Evolutionary conservation across 2,113 vertebrate genomes (phyloP), one percentile per base, ranked within the genome.

Genomic region (Pan paniscus): DNA sequence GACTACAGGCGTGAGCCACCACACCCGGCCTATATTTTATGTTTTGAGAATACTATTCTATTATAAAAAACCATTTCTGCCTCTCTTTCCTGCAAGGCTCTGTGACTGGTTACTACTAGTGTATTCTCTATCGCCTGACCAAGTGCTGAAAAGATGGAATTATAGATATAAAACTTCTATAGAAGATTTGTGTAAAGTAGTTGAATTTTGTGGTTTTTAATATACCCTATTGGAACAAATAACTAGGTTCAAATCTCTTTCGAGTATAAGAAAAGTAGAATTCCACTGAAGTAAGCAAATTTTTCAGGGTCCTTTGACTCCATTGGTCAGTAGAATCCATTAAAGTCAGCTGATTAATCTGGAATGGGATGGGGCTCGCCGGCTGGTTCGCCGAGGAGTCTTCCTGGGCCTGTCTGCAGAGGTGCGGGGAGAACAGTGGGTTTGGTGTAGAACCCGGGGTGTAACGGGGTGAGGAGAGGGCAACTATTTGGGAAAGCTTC

Each of bases 371-470:
- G 32, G 75, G 0, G 0, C 43, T 78, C 25, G 35, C 40, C 2
- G 1, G 32, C 75, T 6, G 35, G 48, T 18, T 40, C 40, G 0
- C 1, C 2, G n/a, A 8, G 38, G 20, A 27, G 9, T 10, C 35
- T 5, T 61, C 6, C 4, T 1, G 27, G 67, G 18, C 12, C 7
- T 11, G 3, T 67, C 43, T 4, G 0, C 52, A 25, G 57, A 52
- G 7, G 11, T 7, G 2, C 13, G 46, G 40, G 64, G 13, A 52
- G 32, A 48, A 8, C 14, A 0, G 0, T 4, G 38, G 43, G 4
- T 8, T 3, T 43, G 61, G 8, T 14, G 25, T 0, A 5, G 48
- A 16, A 0, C 27, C 48, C 25, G 55, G 8, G 18, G 35, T 38
- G 18, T 59, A 7, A 46, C 5, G 0, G 12, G 35, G 16, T 0